phyloP scores from a whole-genome alignment of 2,888 invertebrate species.

The Gymnoscelis rufifasciata region DNA sequence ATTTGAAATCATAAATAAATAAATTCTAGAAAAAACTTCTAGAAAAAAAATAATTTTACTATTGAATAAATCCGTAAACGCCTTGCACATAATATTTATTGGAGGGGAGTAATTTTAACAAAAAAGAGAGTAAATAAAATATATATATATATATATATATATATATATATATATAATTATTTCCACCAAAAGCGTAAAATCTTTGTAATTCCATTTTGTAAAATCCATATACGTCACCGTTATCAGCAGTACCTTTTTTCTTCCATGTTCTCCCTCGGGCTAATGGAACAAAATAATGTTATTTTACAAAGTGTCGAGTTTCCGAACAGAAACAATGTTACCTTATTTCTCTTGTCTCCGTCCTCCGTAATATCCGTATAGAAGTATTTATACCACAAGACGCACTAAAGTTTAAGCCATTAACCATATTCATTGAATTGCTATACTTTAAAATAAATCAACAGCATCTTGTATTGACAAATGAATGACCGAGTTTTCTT shows the following conservation, averaged over 20 bases:
- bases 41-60: too few species aligned
- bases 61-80: too few species aligned
- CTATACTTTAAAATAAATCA: neutral
- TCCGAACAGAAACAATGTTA: constrained; percentile 6
- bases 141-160: too few species aligned
- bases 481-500: neutral
- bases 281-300: constrained; percentile 6
- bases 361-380: neutral
- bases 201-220: too few species aligned
- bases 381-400: neutral
- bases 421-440: neutral
- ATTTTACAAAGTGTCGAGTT: constrained; percentile 1
- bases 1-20: too few species aligned
- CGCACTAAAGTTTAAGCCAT: neutral
- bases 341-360: constrained; percentile 4
- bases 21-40: too few species aligned
- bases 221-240: constrained; percentile 5
- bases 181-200: neutral
- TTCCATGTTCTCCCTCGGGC: neutral
- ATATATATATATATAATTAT: too few species aligned
- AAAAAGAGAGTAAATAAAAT: too few species aligned
- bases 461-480: neutral
- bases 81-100: too few species aligned
- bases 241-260: constrained; percentile 1
- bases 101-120: too few species aligned